A percentile compares a stretch with the other conserved stretches of the same genome.
phyloP scores from a whole-genome alignment of 2,113 vertebrate species.

The Tragelaphus buxtoni region DNA sequence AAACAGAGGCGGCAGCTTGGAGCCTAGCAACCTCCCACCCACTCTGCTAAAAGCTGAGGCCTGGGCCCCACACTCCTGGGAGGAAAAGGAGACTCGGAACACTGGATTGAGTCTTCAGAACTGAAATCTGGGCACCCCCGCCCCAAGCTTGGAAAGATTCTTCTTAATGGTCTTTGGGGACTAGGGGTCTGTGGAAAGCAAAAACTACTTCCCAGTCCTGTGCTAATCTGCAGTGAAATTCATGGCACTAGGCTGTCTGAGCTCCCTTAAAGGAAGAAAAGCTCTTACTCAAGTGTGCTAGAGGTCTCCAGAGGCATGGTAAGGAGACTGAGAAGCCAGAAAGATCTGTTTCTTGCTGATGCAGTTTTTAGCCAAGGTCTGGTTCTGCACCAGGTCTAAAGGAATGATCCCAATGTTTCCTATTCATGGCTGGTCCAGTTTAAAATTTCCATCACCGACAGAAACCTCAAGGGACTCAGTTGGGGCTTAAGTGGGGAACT shows the following conservation, averaged over 20 bases:
- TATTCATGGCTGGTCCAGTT: not conserved
- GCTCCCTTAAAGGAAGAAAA: slow-evolving; percentile 8
- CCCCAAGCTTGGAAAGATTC: not conserved
- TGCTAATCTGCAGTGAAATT: not conserved
- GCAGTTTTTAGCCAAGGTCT: not conserved
- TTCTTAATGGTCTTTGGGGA: not conserved
- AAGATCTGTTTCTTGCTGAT: not conserved
- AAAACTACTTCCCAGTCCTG: not conserved
- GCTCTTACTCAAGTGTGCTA: not conserved
- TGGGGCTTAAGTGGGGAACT: not conserved
- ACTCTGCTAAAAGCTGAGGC: not conserved
- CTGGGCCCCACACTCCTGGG: not conserved
- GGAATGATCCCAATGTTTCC: slow-evolving; percentile 28
- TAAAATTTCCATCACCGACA: not conserved
- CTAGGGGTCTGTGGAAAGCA: not conserved
- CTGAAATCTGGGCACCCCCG: not conserved
- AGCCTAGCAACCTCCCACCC: not conserved
- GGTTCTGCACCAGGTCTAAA: not conserved
- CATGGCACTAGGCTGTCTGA: not conserved
- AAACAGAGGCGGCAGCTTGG: not conserved
- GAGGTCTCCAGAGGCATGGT: not conserved
- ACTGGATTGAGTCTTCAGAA: not conserved
- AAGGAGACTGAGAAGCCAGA: not conserved
- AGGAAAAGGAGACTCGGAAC: slow-evolving; percentile 29
- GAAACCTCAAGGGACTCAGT: not conserved